Base-by-base conservation (phyloP, 1,140 invertebrate genomes). In the Atopsyche davidsoni region DNA sequence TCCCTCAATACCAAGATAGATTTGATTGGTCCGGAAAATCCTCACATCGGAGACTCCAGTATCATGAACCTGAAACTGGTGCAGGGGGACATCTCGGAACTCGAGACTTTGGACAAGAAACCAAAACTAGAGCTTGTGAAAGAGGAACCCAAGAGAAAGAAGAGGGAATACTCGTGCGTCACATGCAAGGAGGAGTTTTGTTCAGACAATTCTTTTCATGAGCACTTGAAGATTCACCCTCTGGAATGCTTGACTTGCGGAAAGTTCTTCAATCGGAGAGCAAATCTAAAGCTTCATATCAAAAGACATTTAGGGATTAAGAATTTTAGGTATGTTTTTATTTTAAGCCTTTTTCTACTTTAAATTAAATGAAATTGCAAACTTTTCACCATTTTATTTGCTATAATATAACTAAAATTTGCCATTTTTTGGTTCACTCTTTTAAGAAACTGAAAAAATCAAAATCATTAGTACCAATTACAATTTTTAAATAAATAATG, bases 301-400 rank as follows among this genome's bases (percentile, higher is more conserved):
- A 87, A 86, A 60, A 80, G 83, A 2, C 87, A 91, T 68, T 62
- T 87, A 24, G 83, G 84, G 11, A 84, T 89, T 55, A 85, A 82
- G 62, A 83, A 85, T 23, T 85, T 80, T 61, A 76, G 75, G 62
- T 74, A 46, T 67, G 66, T 65, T 13, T 28, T 35, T 32, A 13
- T 46, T 39, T 21, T 17, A 23, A 28, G 25, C 4, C 13, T 35
- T 35, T 34, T 28, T 23, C 6, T 17, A 41, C n/a, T 41, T 4
- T 21, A 41, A 41, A 41, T 14, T 36, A 36, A 13, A 36, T 36
- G 13, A 36, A 36, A n/a, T n/a, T n/a, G n/a, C n/a, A n/a, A n/a
- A n/a, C n/a, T n/a, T n/a, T 14, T 10, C 35, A 24, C 25, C 3
- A 6, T 36, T 4, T 16, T 13, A 36, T 36, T 6, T 16, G 34